phyloP scores from a whole-genome alignment of 35 echinoderm and acorn worm genomes.

The Lytechinus pictus region DNA sequence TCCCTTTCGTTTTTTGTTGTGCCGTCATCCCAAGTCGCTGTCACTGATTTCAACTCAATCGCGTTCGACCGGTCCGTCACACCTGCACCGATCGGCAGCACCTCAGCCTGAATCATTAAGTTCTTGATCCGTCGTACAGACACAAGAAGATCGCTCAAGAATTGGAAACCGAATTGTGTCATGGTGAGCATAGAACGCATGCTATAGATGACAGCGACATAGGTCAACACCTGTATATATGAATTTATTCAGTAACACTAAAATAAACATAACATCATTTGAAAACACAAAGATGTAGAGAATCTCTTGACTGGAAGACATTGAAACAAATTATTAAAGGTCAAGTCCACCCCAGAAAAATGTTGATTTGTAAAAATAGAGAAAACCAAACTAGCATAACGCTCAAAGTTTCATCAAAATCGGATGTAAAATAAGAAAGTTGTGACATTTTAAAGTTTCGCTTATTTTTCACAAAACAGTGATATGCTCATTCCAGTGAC shows the following conservation, averaged over 20 bases:
- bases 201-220: conserved; percentile 53
- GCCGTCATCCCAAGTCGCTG: background rate
- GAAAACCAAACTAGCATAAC: too few species aligned
- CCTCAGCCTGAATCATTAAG: background rate
- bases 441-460: too few species aligned
- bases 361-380: too few species aligned
- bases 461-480: too few species aligned
- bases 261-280: background rate
- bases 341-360: too few species aligned
- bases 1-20: background rate
- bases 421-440: too few species aligned
- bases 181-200: conserved; percentile 59
- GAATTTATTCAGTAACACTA: background rate
- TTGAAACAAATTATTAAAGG: too few species aligned
- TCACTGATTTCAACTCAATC: background rate
- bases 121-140: conserved; percentile 58
- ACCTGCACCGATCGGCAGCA: background rate
- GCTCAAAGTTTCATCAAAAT: too few species aligned
- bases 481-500: too few species aligned
- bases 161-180: conserved; percentile 31
- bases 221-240: conserved; percentile 52
- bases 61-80: background rate
- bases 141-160: conserved; percentile 53
- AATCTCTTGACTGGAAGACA: too few species aligned
- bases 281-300: too few species aligned